Conservation (phyloP, 2,888 invertebrate species). For the Sylvicola cinctus region DNA sequence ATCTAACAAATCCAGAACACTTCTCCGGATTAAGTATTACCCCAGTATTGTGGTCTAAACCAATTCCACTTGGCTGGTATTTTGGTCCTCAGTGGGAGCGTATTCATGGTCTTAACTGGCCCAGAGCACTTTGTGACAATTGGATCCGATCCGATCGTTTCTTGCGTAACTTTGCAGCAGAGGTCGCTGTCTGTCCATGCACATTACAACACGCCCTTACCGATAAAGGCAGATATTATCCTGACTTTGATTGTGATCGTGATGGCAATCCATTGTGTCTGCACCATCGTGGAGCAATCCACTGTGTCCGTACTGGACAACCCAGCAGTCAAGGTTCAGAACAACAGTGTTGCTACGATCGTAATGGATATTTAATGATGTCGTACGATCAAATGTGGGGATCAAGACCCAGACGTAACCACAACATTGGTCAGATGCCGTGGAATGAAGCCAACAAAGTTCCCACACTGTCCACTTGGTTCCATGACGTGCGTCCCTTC, state of each 20-base stretch:
- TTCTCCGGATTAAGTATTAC: slow-evolving; percentile 42
- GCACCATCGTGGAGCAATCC: slow-evolving; percentile 74
- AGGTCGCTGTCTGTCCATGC: slow-evolving; percentile 77
- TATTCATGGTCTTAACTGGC: slow-evolving; percentile 61
- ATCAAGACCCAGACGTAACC: slow-evolving; percentile 63
- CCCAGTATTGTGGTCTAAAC: slow-evolving; percentile 74
- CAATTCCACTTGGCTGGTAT: slow-evolving; percentile 86
- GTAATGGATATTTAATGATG: slow-evolving; percentile 74
- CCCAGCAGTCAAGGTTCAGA: slow-evolving; percentile 81
- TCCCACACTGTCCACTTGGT: slow-evolving; percentile 88
- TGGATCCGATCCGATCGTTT: slow-evolving; percentile 76
- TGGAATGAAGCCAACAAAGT: slow-evolving; percentile 91
- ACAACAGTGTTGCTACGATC: slow-evolving; percentile 95
- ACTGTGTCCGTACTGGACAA: slow-evolving; percentile 80
- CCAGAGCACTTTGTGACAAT: slow-evolving; percentile 61
- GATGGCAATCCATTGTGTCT: slow-evolving; percentile 76
- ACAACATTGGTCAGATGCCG: slow-evolving; percentile 79
- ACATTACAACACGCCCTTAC: slow-evolving; percentile 71
- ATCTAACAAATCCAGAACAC: slow-evolving; percentile 55
- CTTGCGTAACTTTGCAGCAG: slow-evolving; percentile 60
- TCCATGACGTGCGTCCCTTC: slow-evolving; percentile 85
- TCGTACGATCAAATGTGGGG: slow-evolving; percentile 94
- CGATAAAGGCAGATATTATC: slow-evolving; percentile 83
- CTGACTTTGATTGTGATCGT: slow-evolving; percentile 77
- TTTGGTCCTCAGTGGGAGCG: slow-evolving; percentile 77